A percentile compares a stretch with the other conserved stretches of the same genome.
Conservation (phyloP, 2,797 vertebrate genomes). For the Halcyon leucocephala region DNA sequence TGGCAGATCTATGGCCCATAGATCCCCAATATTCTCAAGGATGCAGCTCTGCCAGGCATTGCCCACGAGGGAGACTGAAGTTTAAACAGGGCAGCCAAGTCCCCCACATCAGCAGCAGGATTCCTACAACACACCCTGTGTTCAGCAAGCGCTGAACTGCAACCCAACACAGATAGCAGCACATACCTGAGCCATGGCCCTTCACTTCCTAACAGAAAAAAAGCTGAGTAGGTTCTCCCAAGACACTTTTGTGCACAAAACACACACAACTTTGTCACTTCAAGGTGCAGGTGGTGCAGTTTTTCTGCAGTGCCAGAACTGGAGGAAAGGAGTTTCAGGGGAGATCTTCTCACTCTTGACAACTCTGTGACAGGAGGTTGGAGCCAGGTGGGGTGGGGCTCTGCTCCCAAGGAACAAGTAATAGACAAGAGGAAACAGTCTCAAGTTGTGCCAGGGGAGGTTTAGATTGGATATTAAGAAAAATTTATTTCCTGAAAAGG, state of each 20-base stretch:
- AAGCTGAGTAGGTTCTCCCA: background rate
- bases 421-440: background rate
- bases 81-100: background rate
- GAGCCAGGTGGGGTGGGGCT: background rate
- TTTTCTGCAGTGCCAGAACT: background rate
- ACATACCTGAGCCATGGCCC: background rate
- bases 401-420: background rate
- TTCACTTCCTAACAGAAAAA: background rate
- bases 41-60: background rate
- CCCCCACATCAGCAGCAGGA: background rate
- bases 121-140: background rate
- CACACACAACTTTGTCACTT: background rate
- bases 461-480: background rate
- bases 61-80: background rate
- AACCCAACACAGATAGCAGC: fast-evolving
- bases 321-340: background rate
- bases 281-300: background rate
- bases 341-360: background rate
- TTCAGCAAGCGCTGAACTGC: background rate
- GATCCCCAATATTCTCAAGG: background rate
- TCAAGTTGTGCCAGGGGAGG: background rate
- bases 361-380: background rate
- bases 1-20: background rate
- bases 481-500: background rate
- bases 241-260: background rate